A percentile compares a stretch with the other conserved stretches of the same genome.
These are phyloP conservation scores for Syngnathus acus DNA, from an alignment of 2,797 vertebrate species.

Conservation along the genomic window DNA sequence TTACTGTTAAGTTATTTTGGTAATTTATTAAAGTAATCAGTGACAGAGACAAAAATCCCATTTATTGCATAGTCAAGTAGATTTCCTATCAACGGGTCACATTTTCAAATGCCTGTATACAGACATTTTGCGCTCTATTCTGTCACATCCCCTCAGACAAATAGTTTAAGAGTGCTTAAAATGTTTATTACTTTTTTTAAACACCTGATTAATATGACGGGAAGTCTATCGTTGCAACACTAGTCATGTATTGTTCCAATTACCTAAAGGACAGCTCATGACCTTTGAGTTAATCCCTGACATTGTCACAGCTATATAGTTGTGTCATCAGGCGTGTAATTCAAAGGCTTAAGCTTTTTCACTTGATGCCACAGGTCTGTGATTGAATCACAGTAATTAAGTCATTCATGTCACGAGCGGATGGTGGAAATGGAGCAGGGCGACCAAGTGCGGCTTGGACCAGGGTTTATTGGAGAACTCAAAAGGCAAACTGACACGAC, in stretches of 20 bases:
- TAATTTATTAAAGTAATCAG: neutral
- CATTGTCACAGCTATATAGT: conserved; percentile 16
- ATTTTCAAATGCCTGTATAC: conserved; percentile 1
- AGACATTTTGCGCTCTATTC: neutral
- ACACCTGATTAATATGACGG: neutral
- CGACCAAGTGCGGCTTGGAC: no score
- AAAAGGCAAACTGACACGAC: no score
- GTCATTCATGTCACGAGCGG: no score
- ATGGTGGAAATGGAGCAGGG: no score
- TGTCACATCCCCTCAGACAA: neutral
- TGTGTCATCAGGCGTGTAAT: conserved; percentile 30
- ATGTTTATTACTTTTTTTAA: neutral
- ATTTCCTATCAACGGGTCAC: neutral
- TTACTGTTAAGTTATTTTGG: neutral
- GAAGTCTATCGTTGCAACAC: neutral
- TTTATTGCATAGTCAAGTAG: neutral
- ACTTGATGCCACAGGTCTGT: conserved; percentile 14
- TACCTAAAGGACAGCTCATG: neutral
- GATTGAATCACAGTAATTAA: conserved; percentile 1
- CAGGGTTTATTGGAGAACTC: no score
- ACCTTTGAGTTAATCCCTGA: conserved; percentile 27
- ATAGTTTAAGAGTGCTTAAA: neutral
- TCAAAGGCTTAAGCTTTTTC: conserved; percentile 19
- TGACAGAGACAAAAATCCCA: neutral
- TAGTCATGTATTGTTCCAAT: conserved; percentile 13